Base-by-base conservation (phyloP, 2,888 invertebrate genomes). In the Drosophila conformis region DNA sequence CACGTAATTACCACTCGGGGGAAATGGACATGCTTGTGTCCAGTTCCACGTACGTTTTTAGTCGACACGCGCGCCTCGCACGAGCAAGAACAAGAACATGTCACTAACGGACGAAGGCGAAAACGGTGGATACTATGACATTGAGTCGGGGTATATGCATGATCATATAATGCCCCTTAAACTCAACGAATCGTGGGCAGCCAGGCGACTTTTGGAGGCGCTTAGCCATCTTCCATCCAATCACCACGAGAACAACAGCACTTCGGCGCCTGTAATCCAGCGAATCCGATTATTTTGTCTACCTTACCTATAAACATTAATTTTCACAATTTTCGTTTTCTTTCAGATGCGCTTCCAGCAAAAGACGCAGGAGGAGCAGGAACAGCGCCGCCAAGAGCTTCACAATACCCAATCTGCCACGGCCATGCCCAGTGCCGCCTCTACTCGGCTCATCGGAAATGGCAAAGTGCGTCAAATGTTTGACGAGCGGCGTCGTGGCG, bases 311-410 rank as follows among this genome's bases (percentile, higher is more conserved):
- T 1, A 46, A 18, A 31, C 1, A 35, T 18, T 18, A 10, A 0
- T 27, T 11, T 25, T 53, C 2, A 57, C 10, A n/a, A 33, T n/a
- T 52, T 31, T 1, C n/a, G 4, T 0, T 18, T 36, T 18, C 0
- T 80, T 72, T 5, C 94, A 97, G 97, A 97, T 97, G 77, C 95
- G 96, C 71, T 97, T 96, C 93, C 97, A 97, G 91, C 96, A 97
- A 92, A 96, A 95, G 88, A 97, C 97, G 89, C 94, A 96, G 92
- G 95, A 96, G 91, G 97, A 97, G 91, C 96, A 96, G 78, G 97
- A 97, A 91, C 94, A 96, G 93, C 96, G 96, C 88, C 95, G 97
- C 69, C 94, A 96, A 42, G 95, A 95, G 76, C 94, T 96, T 77
- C 15, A 42, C 31, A 57, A 42, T 15, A 95, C 95, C 80, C 64